A percentile compares a stretch with the other conserved stretches of the same genome.
These are phyloP conservation scores for Sylvietta virens DNA, from an alignment of 2,113 vertebrate genomes.

Conservation along the genomic window DNA sequence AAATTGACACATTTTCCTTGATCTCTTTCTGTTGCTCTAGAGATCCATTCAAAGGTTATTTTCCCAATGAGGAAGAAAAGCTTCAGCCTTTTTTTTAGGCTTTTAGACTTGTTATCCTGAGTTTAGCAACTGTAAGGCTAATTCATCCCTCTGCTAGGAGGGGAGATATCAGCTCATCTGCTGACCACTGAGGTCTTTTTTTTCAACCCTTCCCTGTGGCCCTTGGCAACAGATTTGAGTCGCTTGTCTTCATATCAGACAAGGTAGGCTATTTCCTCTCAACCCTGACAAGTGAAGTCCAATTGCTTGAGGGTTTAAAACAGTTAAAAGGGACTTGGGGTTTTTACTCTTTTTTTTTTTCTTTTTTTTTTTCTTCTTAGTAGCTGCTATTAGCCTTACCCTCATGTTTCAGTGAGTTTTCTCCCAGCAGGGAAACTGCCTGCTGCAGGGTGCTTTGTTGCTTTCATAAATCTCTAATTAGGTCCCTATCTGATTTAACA, in stretches of 20 bases:
- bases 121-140: constrained; percentile 32
- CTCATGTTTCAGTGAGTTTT: constrained; percentile 48
- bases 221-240: constrained; percentile 20
- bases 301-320: constrained; percentile 28
- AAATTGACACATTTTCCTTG: constrained; percentile 40
- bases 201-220: constrained; percentile 1
- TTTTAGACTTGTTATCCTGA: constrained; percentile 25
- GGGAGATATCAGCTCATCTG: constrained; percentile 43
- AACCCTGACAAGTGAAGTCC: neutral
- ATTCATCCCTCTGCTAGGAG: constrained; percentile 22
- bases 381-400: constrained; percentile 51
- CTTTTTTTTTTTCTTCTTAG: neutral
- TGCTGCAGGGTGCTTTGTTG: constrained; percentile 58
- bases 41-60: constrained; percentile 52
- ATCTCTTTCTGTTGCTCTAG: constrained; percentile 42
- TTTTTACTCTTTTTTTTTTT: neutral
- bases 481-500: constrained; percentile 68
- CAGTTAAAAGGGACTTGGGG: neutral
- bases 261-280: neutral
- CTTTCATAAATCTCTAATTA: constrained; percentile 67
- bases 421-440: constrained; percentile 44
- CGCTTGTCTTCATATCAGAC: neutral
- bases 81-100: neutral
- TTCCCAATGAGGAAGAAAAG: constrained; percentile 50
- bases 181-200: neutral